Conservation (phyloP, 2,113 vertebrate species). For the Scomber japonicus region DNA sequence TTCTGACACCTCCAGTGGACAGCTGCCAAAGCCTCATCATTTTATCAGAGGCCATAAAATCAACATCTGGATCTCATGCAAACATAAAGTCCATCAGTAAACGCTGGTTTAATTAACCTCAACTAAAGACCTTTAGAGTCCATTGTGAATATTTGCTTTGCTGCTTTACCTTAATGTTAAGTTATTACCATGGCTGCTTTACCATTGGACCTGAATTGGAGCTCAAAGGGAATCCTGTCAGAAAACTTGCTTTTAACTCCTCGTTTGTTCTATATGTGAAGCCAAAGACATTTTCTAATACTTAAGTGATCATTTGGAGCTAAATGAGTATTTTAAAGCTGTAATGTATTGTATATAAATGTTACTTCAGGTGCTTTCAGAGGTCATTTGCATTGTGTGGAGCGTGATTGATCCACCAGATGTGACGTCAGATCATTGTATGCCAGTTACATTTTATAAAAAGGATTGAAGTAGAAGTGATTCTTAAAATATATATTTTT, state of each 20-base stretch:
- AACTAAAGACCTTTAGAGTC: not conserved
- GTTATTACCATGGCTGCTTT: not conserved
- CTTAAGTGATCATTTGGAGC: no score
- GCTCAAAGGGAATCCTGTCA: not conserved
- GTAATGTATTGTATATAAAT: no score
- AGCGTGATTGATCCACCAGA: no score
- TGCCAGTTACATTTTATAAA: no score
- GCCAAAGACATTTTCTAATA: not conserved
- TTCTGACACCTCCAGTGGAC: not conserved
- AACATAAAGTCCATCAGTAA: not conserved
- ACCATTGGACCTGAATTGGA: not conserved
- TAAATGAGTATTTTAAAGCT: no score
- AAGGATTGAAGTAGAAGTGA: no score
- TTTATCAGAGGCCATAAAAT: not conserved
- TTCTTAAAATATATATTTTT: no score
- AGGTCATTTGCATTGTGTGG: no score
- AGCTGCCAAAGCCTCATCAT: constrained; percentile 14
- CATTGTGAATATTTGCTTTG: constrained; percentile 1
- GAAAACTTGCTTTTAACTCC: not conserved
- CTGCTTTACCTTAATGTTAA: not conserved
- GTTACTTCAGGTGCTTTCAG: no score
- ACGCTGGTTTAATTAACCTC: constrained; percentile 9
- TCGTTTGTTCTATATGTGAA: not conserved
- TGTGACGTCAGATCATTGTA: no score
- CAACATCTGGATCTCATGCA: constrained; percentile 13